These are phyloP conservation scores for Elysia chlorotica DNA, from an alignment of 1,140 invertebrate species.

Conservation along the genomic window DNA sequence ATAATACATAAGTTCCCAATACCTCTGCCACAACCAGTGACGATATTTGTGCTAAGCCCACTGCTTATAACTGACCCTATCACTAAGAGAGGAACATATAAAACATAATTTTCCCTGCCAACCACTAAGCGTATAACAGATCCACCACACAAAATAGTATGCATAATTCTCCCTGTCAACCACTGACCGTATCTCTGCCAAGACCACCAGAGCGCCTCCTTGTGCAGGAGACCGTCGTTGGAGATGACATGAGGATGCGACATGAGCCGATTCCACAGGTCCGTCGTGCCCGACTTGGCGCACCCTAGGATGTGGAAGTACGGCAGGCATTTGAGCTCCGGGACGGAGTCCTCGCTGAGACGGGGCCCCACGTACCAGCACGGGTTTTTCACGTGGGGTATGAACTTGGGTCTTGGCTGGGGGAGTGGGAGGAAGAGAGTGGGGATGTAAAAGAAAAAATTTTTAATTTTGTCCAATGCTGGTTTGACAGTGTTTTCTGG, in stretches of 20 bases:
- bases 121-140: too few relatives aligned
- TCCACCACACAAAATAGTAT: too few relatives aligned
- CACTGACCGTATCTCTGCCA: conserved; percentile 46
- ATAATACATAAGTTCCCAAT: too few relatives aligned
- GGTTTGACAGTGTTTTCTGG: too few relatives aligned
- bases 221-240: conserved; percentile 37
- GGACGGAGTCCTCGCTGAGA: conserved; percentile 4
- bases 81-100: too few relatives aligned
- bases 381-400: conserved; percentile 40
- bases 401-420: conserved; percentile 20
- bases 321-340: conserved; percentile 37
- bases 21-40: too few relatives aligned
- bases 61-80: too few relatives aligned
- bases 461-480: too few relatives aligned
- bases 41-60: too few relatives aligned
- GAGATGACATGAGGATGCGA: conserved; percentile 39
- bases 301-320: conserved; percentile 49
- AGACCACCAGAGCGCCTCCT: conserved; percentile 51
- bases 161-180: too few relatives aligned
- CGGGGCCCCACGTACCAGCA: conserved; percentile 49
- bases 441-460: too few relatives aligned
- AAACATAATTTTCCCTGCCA: too few relatives aligned
- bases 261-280: conserved; percentile 39
- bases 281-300: conserved; percentile 50
- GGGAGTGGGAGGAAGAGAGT: background rate